Evolutionary conservation across 2,888 invertebrate species (phyloP).

Genomic region (Morinoia aosen): DNA sequence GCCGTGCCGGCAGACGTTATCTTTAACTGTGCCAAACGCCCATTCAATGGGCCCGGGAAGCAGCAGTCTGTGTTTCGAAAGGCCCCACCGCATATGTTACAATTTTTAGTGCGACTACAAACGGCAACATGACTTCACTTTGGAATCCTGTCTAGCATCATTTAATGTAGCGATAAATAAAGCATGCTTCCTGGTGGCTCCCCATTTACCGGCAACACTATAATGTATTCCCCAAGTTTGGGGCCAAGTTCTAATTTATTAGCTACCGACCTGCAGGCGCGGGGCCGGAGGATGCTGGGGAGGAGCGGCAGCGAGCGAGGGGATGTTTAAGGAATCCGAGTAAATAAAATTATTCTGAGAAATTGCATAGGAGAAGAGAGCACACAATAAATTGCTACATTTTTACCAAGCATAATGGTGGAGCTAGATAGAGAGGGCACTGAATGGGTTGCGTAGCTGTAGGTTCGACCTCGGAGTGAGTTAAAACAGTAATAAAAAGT

Average conservation of each 20-base stretch:
- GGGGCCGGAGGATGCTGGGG: background rate
- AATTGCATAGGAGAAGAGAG: background rate
- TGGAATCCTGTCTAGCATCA: slow-evolving; percentile 49
- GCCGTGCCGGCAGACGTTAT: background rate
- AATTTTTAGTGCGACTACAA: slow-evolving; percentile 43
- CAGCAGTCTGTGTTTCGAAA: slow-evolving; percentile 40
- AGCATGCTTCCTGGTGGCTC: slow-evolving; percentile 46
- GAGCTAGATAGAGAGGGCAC: background rate
- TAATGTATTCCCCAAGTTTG: slow-evolving; percentile 50
- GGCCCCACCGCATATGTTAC: slow-evolving; percentile 32
- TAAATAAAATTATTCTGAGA: background rate
- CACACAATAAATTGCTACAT: background rate
- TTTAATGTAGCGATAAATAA: slow-evolving; percentile 48
- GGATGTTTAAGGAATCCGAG: background rate
- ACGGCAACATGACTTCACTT: slow-evolving; percentile 50
- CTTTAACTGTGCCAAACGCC: background rate
- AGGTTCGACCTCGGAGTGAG: background rate
- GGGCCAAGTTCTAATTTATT: slow-evolving; percentile 38
- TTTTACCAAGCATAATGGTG: background rate
- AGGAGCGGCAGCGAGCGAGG: background rate
- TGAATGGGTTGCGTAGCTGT: background rate
- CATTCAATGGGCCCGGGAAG: background rate
- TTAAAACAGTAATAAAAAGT: background rate
- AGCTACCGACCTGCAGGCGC: slow-evolving; percentile 4
- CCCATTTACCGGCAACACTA: slow-evolving; percentile 39